phyloP scores from a whole-genome alignment of 2,888 invertebrate species.

The Sthenelais limicola region DNA sequence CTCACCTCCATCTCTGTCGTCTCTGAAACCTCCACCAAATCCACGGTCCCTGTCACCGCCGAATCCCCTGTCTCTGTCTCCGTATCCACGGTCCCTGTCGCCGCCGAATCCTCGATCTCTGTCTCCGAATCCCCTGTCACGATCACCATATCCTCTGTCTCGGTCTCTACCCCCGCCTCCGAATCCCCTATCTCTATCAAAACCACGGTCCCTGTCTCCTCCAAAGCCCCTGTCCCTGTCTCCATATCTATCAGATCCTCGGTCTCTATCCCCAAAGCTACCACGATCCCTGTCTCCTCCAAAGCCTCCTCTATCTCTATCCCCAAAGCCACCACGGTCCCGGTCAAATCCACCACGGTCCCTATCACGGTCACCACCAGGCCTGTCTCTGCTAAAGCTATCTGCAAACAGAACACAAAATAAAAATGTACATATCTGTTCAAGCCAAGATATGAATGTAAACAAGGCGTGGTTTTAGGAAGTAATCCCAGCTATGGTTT shows the following conservation, averaged over 20 bases:
- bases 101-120: slow-evolving; percentile 51
- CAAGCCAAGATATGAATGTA: no score
- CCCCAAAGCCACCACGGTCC: slow-evolving; percentile 52
- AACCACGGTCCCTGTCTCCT: slow-evolving; percentile 51
- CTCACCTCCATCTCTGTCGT: slow-evolving; percentile 72
- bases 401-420: no score
- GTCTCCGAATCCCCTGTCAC: slow-evolving; percentile 51
- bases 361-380: slow-evolving; percentile 58
- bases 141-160: slow-evolving; percentile 45
- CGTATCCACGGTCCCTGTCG: background rate
- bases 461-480: no score
- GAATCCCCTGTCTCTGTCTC: slow-evolving; percentile 29
- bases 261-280: slow-evolving; percentile 58
- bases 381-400: background rate
- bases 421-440: no score
- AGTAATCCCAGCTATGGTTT: no score
- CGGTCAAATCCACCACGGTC: background rate
- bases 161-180: slow-evolving; percentile 71
- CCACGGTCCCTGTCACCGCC: slow-evolving; percentile 53
- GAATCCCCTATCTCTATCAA: slow-evolving; percentile 60
- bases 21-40: slow-evolving; percentile 56
- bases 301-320: slow-evolving; percentile 53
- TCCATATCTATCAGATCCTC: slow-evolving; percentile 70
- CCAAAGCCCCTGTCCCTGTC: slow-evolving; percentile 44
- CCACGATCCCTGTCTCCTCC: slow-evolving; percentile 71